These are phyloP conservation scores for Unio pictorum DNA, from an alignment of 2,888 invertebrate species.

Conservation along the genomic window DNA sequence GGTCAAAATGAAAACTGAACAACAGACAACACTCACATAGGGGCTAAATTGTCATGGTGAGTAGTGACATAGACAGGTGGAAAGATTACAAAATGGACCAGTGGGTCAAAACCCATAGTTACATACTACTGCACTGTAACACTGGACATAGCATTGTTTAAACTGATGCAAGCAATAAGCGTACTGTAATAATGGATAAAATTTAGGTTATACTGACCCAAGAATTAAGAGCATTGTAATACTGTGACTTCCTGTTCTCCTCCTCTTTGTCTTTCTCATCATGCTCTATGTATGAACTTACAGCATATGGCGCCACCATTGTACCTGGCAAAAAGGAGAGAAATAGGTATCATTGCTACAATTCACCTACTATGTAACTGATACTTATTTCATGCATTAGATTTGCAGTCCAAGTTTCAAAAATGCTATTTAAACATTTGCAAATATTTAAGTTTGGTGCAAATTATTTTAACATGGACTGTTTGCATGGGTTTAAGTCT, in stretches of 20 bases:
- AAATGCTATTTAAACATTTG: too few species aligned
- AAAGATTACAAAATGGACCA: too few species aligned
- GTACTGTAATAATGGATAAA: conserved; percentile 24
- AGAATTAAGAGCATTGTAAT: conserved; percentile 67
- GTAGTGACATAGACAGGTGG: too few species aligned
- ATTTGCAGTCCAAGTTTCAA: too few species aligned
- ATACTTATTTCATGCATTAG: not conserved
- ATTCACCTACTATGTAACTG: not conserved
- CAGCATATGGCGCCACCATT: conserved; percentile 56
- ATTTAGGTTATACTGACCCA: conserved; percentile 55
- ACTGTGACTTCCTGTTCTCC: conserved; percentile 29
- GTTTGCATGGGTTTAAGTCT: too few species aligned
- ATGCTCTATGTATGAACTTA: conserved; percentile 29
- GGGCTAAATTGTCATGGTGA: too few species aligned
- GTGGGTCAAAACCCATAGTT: too few species aligned
- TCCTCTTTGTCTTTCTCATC: conserved; percentile 37
- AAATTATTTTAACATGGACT: too few species aligned
- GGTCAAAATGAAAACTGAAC: too few species aligned
- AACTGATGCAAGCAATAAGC: conserved; percentile 57
- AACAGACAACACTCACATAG: too few species aligned
- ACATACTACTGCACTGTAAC: too few species aligned
- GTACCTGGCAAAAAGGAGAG: conserved; percentile 23
- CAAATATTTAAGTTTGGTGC: too few species aligned
- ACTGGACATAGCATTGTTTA: not conserved
- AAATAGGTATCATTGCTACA: not conserved